These are phyloP conservation scores for Uria lomvia DNA, from an alignment of 2,113 vertebrate genomes.

Conservation along the genomic window DNA sequence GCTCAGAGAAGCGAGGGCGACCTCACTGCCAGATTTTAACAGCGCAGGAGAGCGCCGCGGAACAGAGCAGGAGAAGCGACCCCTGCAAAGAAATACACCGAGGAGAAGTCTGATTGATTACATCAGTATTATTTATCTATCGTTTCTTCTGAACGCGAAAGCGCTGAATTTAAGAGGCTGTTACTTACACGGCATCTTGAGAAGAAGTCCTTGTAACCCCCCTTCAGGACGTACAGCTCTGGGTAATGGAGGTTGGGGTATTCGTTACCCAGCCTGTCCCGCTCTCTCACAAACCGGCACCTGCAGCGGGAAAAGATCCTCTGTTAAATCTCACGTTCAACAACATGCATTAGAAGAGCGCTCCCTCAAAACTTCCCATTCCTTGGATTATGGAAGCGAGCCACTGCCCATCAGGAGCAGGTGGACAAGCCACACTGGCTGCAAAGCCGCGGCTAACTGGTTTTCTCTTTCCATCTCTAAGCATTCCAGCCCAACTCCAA, in stretches of 20 bases:
- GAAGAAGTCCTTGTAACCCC: constrained; percentile 95
- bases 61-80: neutral
- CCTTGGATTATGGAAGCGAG: rapidly evolving
- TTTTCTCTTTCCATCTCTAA: neutral
- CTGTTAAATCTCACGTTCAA: rapidly evolving
- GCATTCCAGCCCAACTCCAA: neutral
- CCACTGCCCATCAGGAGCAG: neutral
- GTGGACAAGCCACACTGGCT: neutral
- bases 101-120: rapidly evolving
- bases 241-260: constrained; percentile 95
- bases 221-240: constrained; percentile 92
- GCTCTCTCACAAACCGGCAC: constrained; percentile 88
- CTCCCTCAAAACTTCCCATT: rapidly evolving
- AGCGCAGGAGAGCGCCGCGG: neutral
- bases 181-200: constrained; percentile 76
- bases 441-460: rapidly evolving
- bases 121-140: neutral
- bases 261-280: constrained; percentile 84
- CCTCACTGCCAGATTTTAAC: neutral
- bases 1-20: neutral
- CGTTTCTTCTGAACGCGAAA: rapidly evolving
- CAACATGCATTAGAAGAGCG: rapidly evolving
- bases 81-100: neutral
- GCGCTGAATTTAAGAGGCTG: rapidly evolving
- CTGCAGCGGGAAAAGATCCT: neutral